Conservation (phyloP, 2,797 vertebrate genomes). For the Pseudochirops cupreus region DNA sequence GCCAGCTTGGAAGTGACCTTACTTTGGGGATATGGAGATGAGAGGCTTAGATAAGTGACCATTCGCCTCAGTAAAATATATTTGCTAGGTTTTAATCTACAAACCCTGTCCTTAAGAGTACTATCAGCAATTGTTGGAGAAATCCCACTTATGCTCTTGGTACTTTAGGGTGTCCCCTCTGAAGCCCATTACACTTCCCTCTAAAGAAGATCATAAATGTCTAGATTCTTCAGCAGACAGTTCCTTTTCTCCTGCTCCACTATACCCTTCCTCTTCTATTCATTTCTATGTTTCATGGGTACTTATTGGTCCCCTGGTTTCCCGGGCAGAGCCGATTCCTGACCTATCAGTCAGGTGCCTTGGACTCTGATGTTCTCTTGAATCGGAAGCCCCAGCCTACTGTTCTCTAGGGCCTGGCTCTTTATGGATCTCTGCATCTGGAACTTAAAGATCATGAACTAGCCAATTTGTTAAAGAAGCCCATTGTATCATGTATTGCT, state of each 20-base stretch:
- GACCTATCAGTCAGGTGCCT: constrained; percentile 23
- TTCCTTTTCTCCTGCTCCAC: background rate
- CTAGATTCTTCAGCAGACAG: constrained; percentile 33
- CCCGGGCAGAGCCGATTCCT: constrained; percentile 49
- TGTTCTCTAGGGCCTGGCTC: constrained; percentile 62
- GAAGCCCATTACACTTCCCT: constrained; percentile 11
- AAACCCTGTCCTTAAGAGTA: constrained; percentile 33
- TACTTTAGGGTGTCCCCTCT: background rate
- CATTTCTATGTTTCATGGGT: constrained; percentile 54
- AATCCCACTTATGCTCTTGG: background rate
- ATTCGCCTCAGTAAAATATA: constrained; percentile 14
- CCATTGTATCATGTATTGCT: background rate
- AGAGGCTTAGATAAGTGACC: constrained; percentile 47
- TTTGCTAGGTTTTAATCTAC: constrained; percentile 22
- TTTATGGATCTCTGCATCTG: background rate
- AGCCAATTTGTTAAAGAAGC: constrained; percentile 42
- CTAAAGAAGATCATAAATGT: constrained; percentile 52
- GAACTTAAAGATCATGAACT: background rate
- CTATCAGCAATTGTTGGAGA: constrained; percentile 26
- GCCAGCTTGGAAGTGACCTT: constrained; percentile 66
- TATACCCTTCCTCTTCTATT: constrained; percentile 36
- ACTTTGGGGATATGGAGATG: constrained; percentile 41
- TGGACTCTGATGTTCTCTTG: constrained; percentile 47
- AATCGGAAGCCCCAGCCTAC: constrained; percentile 53
- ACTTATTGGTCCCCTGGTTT: constrained; percentile 47